phyloP scores from a whole-genome alignment of 2,113 vertebrate genomes.

The Odocoileus hemionus region DNA sequence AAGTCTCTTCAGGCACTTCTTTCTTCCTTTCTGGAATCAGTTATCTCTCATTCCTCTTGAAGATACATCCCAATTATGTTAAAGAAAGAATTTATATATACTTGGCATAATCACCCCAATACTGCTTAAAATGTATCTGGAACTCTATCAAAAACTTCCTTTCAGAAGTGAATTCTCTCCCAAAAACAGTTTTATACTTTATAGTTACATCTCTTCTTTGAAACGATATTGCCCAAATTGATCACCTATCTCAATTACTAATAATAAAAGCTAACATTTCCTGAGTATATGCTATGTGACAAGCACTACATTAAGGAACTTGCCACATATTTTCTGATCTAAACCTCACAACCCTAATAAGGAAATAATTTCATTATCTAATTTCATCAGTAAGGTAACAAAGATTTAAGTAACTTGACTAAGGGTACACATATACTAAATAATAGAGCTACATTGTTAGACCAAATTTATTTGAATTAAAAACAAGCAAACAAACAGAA shows the following conservation, averaged over 20 bases:
- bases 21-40: neutral
- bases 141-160: neutral
- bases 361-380: neutral
- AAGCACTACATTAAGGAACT: neutral
- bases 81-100: neutral
- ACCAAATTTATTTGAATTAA: neutral
- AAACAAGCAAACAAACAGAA: neutral
- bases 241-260: neutral
- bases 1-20: neutral
- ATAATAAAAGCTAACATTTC: neutral
- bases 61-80: neutral
- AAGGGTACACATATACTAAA: neutral
- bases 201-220: neutral
- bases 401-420: neutral
- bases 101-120: neutral
- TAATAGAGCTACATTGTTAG: neutral
- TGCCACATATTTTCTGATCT: neutral
- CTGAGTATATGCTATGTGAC: neutral
- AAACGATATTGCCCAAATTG: neutral
- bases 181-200: neutral
- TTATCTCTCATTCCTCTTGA: neutral
- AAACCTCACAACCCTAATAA: neutral
- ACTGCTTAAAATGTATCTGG: neutral
- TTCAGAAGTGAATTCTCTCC: neutral
- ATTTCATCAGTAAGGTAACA: neutral